Percentiles rank a stretch among this genome's conserved stretches.
These are phyloP conservation scores for Drosophila kanekoi DNA, from an alignment of 2,888 invertebrate species.

Conservation along the genomic window DNA sequence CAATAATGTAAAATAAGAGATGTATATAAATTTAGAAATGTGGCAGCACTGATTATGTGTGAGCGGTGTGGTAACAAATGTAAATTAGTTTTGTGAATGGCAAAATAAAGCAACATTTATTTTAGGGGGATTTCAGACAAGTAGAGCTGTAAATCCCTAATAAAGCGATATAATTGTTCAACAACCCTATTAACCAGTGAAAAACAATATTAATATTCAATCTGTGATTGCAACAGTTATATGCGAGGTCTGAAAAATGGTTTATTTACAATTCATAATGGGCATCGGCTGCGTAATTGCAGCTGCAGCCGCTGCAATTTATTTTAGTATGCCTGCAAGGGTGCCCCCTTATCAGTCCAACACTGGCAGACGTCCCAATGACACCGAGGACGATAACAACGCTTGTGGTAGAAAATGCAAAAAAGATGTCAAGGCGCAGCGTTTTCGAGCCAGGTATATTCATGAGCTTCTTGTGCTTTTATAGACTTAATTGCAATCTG, in stretches of 20 bases:
- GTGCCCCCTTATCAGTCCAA: no score
- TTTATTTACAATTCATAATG: conserved; percentile 25
- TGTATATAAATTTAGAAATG: neutral
- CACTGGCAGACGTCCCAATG: neutral
- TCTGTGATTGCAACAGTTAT: conserved; percentile 84
- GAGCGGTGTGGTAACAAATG: conserved; percentile 7
- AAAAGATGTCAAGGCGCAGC: neutral
- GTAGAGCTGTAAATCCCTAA: no score
- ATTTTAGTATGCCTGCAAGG: conserved; percentile 5
- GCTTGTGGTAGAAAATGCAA: neutral
- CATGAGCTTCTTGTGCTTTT: no score
- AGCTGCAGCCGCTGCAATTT: conserved; percentile 34
- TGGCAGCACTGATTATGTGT: conserved; percentile 1
- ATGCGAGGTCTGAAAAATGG: conserved; percentile 33
- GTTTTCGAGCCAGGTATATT: conserved; percentile 13
- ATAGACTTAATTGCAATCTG: neutral
- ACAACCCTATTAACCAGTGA: neutral
- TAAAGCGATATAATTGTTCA: neutral
- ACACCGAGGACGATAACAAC: neutral
- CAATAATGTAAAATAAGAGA: neutral
- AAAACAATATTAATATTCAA: neutral
- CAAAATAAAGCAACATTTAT: neutral
- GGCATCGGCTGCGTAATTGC: conserved; percentile 36
- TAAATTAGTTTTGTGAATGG: conserved; percentile 10
- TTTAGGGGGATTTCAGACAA: conserved; percentile 2